Evolutionary conservation across 1,140 invertebrate species (phyloP).

Genomic region (Caligus rogercresseyi): DNA sequence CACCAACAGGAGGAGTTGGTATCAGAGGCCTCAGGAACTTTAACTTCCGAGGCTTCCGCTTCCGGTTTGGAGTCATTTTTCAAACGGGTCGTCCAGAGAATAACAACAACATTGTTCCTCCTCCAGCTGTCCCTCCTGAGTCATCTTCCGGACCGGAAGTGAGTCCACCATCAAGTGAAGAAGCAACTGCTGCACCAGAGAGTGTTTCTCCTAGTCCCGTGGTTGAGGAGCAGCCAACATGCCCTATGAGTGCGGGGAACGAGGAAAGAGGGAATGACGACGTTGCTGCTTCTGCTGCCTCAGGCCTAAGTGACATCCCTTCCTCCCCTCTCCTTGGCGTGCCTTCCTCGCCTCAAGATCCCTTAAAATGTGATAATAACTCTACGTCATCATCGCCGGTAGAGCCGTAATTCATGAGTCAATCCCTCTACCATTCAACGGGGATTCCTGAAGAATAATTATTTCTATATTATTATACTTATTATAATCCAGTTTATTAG

Average conservation of each 20-base stretch:
- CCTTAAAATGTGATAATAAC: no score
- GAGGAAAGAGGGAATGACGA: neutral
- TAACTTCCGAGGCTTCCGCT: constrained; percentile 8
- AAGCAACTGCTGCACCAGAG: neutral
- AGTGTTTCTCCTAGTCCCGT: neutral
- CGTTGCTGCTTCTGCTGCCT: neutral
- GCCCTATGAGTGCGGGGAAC: neutral
- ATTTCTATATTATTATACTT: no score
- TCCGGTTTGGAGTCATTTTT: constrained; percentile 16
- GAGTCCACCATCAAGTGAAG: neutral
- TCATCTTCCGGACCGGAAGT: neutral
- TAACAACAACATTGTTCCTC: neutral
- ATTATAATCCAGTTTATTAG: no score
- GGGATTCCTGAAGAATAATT: no score
- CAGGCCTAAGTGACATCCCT: no score
- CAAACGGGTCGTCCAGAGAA: neutral
- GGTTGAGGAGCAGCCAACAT: neutral
- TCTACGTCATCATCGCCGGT: no score
- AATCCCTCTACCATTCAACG: no score
- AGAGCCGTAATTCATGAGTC: no score
- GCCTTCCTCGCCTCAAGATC: no score
- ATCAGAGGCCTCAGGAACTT: neutral
- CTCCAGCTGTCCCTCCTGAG: neutral
- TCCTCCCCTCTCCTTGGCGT: no score
- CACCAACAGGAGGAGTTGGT: neutral